A percentile compares a stretch with the other conserved stretches of the same genome.
Conservation (phyloP, 2,797 vertebrate species). For the Thripadectes ignobilis region DNA sequence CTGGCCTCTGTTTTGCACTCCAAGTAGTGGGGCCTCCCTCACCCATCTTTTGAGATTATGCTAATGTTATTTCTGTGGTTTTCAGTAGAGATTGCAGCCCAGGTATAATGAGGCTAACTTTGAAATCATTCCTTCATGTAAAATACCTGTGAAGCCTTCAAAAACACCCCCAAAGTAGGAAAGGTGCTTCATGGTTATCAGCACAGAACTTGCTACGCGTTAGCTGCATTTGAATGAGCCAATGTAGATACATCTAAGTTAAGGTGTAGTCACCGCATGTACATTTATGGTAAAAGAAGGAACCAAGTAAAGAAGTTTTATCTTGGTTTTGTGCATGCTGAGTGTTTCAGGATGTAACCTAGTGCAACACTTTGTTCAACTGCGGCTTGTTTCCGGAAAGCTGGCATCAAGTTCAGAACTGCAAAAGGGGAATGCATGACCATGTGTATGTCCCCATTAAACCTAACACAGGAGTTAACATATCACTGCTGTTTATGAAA, state of each 20-base stretch:
- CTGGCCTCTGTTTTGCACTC: neutral
- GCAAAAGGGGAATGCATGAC: slow-evolving; percentile 64
- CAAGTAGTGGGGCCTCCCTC: neutral
- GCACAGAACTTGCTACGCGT: neutral
- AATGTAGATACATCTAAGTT: neutral
- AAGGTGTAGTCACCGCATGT: neutral
- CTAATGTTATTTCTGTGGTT: neutral
- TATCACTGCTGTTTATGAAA: neutral
- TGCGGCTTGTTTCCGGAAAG: slow-evolving; percentile 28
- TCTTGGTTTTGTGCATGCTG: neutral
- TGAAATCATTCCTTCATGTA: neutral
- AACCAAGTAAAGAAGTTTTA: neutral
- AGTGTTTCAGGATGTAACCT: neutral
- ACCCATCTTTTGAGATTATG: neutral
- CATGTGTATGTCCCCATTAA: neutral
- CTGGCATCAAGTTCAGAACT: slow-evolving; percentile 30
- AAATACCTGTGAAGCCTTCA: neutral
- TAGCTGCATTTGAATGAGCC: neutral
- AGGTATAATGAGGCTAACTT: neutral
- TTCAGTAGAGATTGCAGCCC: neutral
- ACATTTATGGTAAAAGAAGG: neutral
- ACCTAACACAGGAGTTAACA: neutral
- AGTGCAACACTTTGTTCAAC: neutral
- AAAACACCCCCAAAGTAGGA: neutral
- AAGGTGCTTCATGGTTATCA: neutral